Conservation (phyloP, 1,140 invertebrate genomes). For the Drosophila insularis region DNA sequence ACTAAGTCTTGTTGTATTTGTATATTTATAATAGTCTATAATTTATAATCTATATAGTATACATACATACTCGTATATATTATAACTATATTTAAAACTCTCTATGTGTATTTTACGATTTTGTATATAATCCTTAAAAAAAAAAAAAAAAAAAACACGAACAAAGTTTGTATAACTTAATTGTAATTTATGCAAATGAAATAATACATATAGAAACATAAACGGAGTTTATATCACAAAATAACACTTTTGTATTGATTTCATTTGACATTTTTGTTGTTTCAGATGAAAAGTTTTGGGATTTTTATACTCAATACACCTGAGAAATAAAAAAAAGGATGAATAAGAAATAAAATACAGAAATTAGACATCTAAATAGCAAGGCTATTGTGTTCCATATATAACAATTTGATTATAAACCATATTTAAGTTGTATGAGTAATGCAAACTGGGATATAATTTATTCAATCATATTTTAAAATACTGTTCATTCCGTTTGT, state of each 20-base stretch:
- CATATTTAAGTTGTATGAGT: no score
- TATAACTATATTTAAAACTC: neutral
- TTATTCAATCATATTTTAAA: no score
- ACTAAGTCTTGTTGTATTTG: slow-evolving; percentile 58
- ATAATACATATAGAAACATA: slow-evolving; percentile 49
- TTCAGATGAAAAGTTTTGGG: no score
- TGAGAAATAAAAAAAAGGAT: no score
- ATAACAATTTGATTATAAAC: no score
- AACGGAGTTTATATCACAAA: slow-evolving; percentile 54
- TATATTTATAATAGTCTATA: slow-evolving; percentile 10
- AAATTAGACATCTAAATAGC: no score
- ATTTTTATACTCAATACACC: no score
- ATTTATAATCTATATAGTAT: neutral
- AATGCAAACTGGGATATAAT: no score
- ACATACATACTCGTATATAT: slow-evolving; percentile 11
- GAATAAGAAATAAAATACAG: no score
- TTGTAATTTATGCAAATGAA: slow-evolving; percentile 22
- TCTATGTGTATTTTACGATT: slow-evolving; percentile 29
- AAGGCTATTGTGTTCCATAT: no score
- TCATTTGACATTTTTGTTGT: neutral
- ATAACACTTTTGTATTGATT: neutral
- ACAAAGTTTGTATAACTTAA: slow-evolving; percentile 29
- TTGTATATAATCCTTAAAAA: slow-evolving; percentile 60
- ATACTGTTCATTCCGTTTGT: no score
- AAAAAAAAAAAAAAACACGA: neutral